Conservation (phyloP, 2,888 invertebrate species). For the Ophion costatus region DNA sequence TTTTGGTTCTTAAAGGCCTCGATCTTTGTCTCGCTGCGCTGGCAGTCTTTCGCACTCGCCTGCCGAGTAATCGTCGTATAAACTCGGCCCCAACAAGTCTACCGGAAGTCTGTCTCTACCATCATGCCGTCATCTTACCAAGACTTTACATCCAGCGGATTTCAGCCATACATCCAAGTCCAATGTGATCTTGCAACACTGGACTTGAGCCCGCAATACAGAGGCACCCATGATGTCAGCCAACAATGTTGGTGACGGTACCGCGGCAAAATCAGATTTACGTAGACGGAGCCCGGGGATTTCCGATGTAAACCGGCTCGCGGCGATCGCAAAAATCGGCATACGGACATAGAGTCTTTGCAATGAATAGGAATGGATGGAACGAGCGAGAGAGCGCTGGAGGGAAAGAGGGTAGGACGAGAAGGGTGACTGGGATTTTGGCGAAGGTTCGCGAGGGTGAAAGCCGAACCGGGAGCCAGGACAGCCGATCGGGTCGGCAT, state of each 20-base stretch:
- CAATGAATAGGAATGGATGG: constrained; percentile 22
- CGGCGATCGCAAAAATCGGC: constrained; percentile 55
- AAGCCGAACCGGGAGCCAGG: constrained; percentile 52
- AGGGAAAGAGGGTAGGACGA: constrained; percentile 17
- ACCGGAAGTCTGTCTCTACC: too few relatives aligned
- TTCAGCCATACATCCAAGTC: not conserved
- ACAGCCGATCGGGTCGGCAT: constrained; percentile 66
- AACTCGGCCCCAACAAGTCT: too few relatives aligned
- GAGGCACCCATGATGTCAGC: not conserved
- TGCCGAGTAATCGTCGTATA: too few relatives aligned
- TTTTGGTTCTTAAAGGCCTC: too few relatives aligned
- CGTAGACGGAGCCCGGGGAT: constrained; percentile 65
- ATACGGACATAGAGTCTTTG: constrained; percentile 15
- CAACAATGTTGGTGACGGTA: constrained; percentile 18
- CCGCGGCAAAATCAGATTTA: constrained; percentile 31
- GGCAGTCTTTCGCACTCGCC: too few relatives aligned
- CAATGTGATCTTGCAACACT: not conserved
- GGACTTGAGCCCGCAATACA: not conserved
- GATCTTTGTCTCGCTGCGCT: too few relatives aligned
- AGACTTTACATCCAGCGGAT: not conserved
- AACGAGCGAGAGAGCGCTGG: constrained; percentile 60
- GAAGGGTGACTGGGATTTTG: constrained; percentile 21
- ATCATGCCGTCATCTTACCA: not conserved
- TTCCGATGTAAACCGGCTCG: constrained; percentile 57
- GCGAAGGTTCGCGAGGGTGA: constrained; percentile 37